These are phyloP conservation scores for Drosophila borealis DNA, from an alignment of 2,888 invertebrate species.

Conservation along the genomic window DNA sequence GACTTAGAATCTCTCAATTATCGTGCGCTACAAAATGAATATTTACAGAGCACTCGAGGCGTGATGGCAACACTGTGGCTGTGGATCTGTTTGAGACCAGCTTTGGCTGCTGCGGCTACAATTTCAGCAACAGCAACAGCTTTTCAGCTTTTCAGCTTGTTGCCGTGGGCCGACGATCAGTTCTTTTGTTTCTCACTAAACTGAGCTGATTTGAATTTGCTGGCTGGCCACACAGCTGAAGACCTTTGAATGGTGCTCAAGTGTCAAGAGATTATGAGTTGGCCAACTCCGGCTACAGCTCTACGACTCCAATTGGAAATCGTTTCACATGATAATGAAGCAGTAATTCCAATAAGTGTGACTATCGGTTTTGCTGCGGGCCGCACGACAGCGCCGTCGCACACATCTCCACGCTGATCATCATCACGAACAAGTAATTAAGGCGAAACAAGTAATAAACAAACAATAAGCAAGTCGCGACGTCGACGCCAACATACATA, in stretches of 20 bases:
- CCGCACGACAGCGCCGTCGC: slow-evolving; percentile 26
- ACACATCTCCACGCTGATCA: slow-evolving; percentile 28
- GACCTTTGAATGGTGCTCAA: slow-evolving; percentile 71
- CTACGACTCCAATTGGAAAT: slow-evolving; percentile 30
- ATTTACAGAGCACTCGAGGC: slow-evolving; percentile 75
- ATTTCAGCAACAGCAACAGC: slow-evolving; percentile 18
- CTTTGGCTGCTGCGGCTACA: slow-evolving; percentile 7
- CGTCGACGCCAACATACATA: slow-evolving; percentile 69
- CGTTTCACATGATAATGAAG: slow-evolving; percentile 75
- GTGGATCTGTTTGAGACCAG: slow-evolving; percentile 14
- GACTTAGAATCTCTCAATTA: slow-evolving; percentile 77
- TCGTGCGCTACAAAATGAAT: slow-evolving; percentile 56
- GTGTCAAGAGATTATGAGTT: slow-evolving; percentile 76
- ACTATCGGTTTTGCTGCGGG: slow-evolving; percentile 80
- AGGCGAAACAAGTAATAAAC: slow-evolving; percentile 80
- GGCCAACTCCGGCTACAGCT: slow-evolving; percentile 31
- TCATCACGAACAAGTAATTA: slow-evolving; percentile 78
- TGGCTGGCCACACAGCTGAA: slow-evolving; percentile 47
- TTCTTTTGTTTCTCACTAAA: slow-evolving; percentile 64
- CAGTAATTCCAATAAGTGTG: slow-evolving; percentile 82
- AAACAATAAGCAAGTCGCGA: slow-evolving; percentile 72
- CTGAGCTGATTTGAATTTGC: slow-evolving; percentile 69
- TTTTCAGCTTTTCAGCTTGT: slow-evolving; percentile 26
- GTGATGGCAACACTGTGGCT: slow-evolving; percentile 64
- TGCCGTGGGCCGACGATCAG: slow-evolving; percentile 37